Conservation (phyloP, 2,888 invertebrate species). For the Meganola albula region DNA sequence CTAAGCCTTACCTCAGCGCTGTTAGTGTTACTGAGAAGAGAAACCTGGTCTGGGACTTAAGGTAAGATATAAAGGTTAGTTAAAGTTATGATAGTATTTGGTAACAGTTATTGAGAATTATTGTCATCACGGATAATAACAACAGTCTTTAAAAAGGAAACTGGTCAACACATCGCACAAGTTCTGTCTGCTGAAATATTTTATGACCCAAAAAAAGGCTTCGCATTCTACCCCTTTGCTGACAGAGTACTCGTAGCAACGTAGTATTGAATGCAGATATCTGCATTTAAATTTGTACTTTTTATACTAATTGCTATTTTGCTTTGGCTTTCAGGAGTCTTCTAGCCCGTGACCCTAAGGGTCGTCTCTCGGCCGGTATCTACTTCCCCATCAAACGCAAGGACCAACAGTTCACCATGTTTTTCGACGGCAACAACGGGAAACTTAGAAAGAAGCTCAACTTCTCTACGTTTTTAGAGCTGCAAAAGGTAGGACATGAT, state of each 20-base stretch:
- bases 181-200: too few species aligned
- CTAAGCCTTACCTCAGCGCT: constrained; percentile 86
- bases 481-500: constrained; percentile 77
- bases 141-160: too few species aligned
- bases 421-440: constrained; percentile 84
- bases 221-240: too few species aligned
- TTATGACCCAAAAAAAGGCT: too few species aligned
- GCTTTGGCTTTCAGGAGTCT: constrained; percentile 79
- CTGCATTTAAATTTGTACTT: too few species aligned
- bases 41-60: constrained; percentile 90
- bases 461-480: constrained; percentile 82
- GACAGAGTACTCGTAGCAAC: too few species aligned
- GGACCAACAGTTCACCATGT: constrained; percentile 85
- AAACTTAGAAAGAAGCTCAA: constrained; percentile 86
- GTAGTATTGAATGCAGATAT: too few species aligned
- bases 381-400: constrained; percentile 86
- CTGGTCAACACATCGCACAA: too few species aligned
- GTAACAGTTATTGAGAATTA: too few species aligned
- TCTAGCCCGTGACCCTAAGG: constrained; percentile 88
- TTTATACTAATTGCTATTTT: constrained; percentile 1
- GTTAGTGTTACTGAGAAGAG: constrained; percentile 92
- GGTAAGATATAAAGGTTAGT: too few species aligned
- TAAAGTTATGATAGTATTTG: too few species aligned
- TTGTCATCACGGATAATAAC: constrained; percentile 6
- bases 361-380: constrained; percentile 88